These are phyloP conservation scores for Eudemis profundana DNA, from an alignment of 2,888 invertebrate species.

Conservation along the genomic window DNA sequence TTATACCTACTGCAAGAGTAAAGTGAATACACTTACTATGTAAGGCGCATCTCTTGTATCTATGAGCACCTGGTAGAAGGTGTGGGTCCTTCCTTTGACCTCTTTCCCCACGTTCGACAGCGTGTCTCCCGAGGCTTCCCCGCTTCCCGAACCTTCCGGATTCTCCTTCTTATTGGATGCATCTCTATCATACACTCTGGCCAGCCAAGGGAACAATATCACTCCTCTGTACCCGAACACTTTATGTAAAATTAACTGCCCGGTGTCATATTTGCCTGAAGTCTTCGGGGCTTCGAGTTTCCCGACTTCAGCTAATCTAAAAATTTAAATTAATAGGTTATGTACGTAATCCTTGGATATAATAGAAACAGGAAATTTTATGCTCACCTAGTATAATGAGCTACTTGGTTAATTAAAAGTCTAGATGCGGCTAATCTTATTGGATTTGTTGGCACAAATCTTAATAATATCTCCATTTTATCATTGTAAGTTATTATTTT, in stretches of 20 bases:
- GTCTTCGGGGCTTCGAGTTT: slow-evolving; percentile 94
- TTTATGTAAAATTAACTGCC: slow-evolving; percentile 97
- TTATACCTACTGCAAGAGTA: neutral
- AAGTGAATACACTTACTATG: slow-evolving; percentile 90
- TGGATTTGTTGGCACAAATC: slow-evolving; percentile 73
- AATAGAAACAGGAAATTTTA: slow-evolving; percentile 40
- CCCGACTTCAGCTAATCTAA: slow-evolving; percentile 97
- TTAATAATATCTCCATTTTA: slow-evolving; percentile 83
- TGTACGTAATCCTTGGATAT: slow-evolving; percentile 60
- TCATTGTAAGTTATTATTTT: slow-evolving; percentile 72
- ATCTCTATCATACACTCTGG: slow-evolving; percentile 97
- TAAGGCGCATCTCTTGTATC: slow-evolving; percentile 98
- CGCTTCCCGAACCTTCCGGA: slow-evolving; percentile 60
- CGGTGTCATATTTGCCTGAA: slow-evolving; percentile 97
- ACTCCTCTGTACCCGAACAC: slow-evolving; percentile 99
- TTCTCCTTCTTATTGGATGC: slow-evolving; percentile 88
- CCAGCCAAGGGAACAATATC: slow-evolving; percentile 98
- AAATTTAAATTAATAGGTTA: slow-evolving; percentile 66
- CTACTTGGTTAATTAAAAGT: slow-evolving; percentile 74
- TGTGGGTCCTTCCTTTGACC: slow-evolving; percentile 95
- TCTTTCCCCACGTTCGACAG: slow-evolving; percentile 89
- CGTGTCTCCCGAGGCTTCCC: slow-evolving; percentile 68
- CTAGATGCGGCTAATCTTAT: slow-evolving; percentile 71
- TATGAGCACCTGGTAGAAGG: slow-evolving; percentile 99
- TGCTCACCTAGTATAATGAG: slow-evolving; percentile 76